Conservation (phyloP, 30 jellyfish, hydroid and myxozoan species). For the Cassiopea xamachana region DNA sequence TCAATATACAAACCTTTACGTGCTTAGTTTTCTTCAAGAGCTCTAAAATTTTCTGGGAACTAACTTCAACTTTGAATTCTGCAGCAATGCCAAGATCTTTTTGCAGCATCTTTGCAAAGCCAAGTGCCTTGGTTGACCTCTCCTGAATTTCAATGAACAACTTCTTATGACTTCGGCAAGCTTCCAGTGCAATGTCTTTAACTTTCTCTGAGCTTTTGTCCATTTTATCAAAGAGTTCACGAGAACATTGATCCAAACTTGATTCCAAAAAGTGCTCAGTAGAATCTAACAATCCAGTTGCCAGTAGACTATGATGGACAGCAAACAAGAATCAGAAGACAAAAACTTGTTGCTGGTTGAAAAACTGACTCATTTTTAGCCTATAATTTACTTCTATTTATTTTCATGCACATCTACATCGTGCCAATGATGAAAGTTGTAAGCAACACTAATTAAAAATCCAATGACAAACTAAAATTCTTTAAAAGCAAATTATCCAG, state of each 20-base stretch:
- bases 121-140: conserved; percentile 93
- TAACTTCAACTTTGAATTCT: conserved; percentile 61
- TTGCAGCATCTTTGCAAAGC: conserved; percentile 94
- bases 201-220: conserved; percentile 71
- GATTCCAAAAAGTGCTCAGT: conserved; percentile 88
- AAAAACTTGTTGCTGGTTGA: neutral
- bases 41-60: conserved; percentile 50
- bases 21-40: conserved; percentile 64
- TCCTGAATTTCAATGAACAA: conserved; percentile 83
- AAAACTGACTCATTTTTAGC: neutral
- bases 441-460: no score
- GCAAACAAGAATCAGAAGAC: neutral
- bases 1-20: conserved; percentile 62
- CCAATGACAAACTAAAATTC: no score
- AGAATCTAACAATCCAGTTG: conserved; percentile 88
- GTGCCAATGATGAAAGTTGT: no score
- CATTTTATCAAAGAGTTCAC: conserved; percentile 56
- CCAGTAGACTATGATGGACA: conserved; percentile 68
- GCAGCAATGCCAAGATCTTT: conserved; percentile 99
- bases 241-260: conserved; percentile 79
- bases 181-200: conserved; percentile 63
- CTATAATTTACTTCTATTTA: no score
- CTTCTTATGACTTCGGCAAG: conserved; percentile 78
- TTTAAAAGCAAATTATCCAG: no score
- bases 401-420: no score